Evolutionary conservation across 37 sponge, comb jelly and placozoan genomes (phyloP).

Genomic region (Axinella damicornis): DNA sequence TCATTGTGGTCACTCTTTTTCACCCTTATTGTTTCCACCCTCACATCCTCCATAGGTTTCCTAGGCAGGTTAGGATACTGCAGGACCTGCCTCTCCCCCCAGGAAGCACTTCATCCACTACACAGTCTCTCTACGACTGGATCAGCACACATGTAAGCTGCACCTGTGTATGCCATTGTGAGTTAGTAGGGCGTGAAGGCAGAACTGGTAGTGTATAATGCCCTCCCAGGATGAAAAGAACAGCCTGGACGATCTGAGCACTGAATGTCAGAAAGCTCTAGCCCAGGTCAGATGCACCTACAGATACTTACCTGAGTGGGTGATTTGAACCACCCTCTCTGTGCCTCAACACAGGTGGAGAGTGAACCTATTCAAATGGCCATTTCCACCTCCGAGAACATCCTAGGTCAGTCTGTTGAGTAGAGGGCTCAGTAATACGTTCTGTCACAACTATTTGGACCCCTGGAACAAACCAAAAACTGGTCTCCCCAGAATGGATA

Average conservation of each 20-base stretch:
- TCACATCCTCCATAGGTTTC: slow-evolving; percentile 13
- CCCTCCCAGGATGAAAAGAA: slow-evolving; percentile 61
- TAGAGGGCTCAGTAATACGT: too few relatives aligned
- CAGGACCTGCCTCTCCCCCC: slow-evolving; percentile 29
- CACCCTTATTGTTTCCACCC: neutral
- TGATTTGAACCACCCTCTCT: too few relatives aligned
- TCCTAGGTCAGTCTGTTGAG: slow-evolving; percentile 8
- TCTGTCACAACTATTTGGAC: too few relatives aligned
- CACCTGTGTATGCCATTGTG: too few relatives aligned
- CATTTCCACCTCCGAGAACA: neutral
- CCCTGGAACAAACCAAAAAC: too few relatives aligned
- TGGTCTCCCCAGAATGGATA: too few relatives aligned
- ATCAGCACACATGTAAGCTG: slow-evolving; percentile 53
- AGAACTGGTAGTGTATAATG: neutral
- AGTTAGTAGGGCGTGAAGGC: too few relatives aligned
- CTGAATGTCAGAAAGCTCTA: slow-evolving; percentile 51
- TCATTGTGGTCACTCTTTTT: neutral
- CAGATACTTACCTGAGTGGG: too few relatives aligned
- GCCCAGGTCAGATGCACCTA: slow-evolving; percentile 39
- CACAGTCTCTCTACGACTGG: slow-evolving; percentile 61
- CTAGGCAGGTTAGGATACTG: slow-evolving; percentile 32
- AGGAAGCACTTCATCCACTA: neutral
- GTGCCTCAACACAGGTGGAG: slow-evolving; percentile 23
- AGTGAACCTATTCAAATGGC: slow-evolving; percentile 12
- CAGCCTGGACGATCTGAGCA: slow-evolving; percentile 43